A percentile compares a stretch with the other conserved stretches of the same genome.
Evolutionary conservation across 2,797 vertebrate genomes (phyloP).

Genomic region (Rhinichthys osculus): DNA sequence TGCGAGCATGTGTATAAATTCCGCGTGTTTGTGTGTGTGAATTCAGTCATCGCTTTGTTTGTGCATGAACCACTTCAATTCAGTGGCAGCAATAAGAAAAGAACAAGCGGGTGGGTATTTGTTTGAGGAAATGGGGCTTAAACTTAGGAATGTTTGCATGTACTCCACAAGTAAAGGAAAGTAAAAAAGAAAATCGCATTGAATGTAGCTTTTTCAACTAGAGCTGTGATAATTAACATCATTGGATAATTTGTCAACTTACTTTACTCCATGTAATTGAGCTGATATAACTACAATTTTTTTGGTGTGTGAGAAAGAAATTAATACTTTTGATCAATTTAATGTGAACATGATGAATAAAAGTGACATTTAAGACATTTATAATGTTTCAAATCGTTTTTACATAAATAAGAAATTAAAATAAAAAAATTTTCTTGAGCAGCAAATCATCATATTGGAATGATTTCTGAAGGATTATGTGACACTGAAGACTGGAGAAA

Average conservation of each 20-base stretch:
- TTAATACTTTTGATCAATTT: background rate
- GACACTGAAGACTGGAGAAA: background rate
- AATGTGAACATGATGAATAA: background rate
- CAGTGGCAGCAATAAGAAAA: background rate
- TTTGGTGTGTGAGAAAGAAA: background rate
- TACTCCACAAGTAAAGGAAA: background rate
- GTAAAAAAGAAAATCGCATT: background rate
- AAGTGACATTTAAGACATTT: background rate
- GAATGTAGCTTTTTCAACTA: background rate
- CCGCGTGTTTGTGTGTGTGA: constrained; percentile 12
- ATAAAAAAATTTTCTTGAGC: background rate
- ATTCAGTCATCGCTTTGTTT: background rate
- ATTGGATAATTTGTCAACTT: background rate
- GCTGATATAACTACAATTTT: background rate
- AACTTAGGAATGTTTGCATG: background rate
- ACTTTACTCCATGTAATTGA: background rate
- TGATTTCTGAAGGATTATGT: background rate
- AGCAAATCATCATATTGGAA: background rate
- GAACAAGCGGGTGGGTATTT: background rate
- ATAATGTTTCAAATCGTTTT: too few relatives aligned
- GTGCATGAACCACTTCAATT: background rate
- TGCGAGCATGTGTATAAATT: constrained; percentile 7
- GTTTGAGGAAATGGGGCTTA: background rate
- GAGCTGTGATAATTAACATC: background rate
- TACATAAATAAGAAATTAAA: too few relatives aligned